Conservation (phyloP, 1,140 invertebrate species). For the Bombus terrestris region DNA sequence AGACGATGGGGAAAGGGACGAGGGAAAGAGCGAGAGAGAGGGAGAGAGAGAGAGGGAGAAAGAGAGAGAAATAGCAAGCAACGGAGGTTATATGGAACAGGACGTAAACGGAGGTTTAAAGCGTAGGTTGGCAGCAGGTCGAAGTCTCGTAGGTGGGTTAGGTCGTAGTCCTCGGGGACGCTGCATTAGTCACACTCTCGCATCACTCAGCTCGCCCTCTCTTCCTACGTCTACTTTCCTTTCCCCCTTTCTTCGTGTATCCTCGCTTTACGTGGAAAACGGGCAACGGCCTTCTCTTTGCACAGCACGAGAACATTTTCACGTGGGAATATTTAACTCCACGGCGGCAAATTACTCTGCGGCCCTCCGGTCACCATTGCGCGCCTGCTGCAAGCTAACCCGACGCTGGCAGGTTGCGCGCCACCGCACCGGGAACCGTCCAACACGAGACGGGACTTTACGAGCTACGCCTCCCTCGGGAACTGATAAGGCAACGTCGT, state of each 20-base stretch:
- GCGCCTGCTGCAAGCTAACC: neutral
- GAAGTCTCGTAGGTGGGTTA: conserved; percentile 34
- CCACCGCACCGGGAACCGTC: conserved; percentile 33
- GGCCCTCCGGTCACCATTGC: conserved; percentile 48
- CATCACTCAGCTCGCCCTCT: conserved; percentile 61
- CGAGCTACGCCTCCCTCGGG: conserved; percentile 51
- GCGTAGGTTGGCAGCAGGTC: conserved; percentile 18
- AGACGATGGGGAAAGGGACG: conserved; percentile 2
- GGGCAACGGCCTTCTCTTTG: conserved; percentile 20
- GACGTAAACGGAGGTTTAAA: conserved; percentile 30
- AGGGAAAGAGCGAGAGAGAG: neutral
- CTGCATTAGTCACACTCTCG: conserved; percentile 73
- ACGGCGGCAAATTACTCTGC: conserved; percentile 64
- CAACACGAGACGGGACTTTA: conserved; percentile 46
- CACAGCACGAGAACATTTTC: conserved; percentile 61
- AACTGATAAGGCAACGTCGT: conserved; percentile 42
- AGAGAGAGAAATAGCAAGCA: neutral
- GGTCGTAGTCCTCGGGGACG: conserved; percentile 59
- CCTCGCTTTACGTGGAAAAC: neutral
- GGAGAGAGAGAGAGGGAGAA: neutral
- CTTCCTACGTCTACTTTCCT: neutral
- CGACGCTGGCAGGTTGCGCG: conserved; percentile 15
- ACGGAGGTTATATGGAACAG: conserved; percentile 6
- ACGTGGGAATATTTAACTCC: conserved; percentile 73
- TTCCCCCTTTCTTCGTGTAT: neutral